Conservation (phyloP, 2,888 invertebrate species). For the Amblyjoppa proteus region DNA sequence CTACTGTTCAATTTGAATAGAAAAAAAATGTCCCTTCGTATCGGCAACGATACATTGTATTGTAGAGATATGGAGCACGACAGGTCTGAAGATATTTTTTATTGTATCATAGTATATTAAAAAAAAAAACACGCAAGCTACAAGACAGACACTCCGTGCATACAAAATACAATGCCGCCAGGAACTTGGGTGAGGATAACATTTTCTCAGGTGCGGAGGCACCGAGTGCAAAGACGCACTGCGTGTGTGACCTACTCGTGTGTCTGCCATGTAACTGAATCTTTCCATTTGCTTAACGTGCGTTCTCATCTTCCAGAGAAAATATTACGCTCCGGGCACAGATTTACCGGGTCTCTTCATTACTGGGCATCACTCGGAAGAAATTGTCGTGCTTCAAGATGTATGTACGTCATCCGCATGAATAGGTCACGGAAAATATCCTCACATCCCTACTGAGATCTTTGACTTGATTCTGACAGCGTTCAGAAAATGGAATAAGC, state of each 20-base stretch:
- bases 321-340: background rate
- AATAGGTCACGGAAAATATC: background rate
- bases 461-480: background rate
- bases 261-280: constrained; percentile 44
- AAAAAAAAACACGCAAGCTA: constrained; percentile 40
- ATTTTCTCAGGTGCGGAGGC: constrained; percentile 5
- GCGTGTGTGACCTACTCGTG: constrained; percentile 35
- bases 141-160: constrained; percentile 28
- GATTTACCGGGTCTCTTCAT: background rate
- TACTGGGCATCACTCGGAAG: background rate
- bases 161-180: constrained; percentile 41
- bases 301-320: constrained; percentile 6
- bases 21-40: background rate
- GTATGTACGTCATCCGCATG: background rate
- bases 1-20: background rate
- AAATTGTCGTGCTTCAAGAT: constrained; percentile 32
- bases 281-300: constrained; percentile 35
- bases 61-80: no score
- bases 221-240: background rate
- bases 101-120: background rate
- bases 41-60: background rate
- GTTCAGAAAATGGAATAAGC: background rate
- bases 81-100: background rate
- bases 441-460: constrained; percentile 11
- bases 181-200: background rate